phyloP scores from a whole-genome alignment of 1,140 invertebrate genomes.

The Sitobion miscanthi region DNA sequence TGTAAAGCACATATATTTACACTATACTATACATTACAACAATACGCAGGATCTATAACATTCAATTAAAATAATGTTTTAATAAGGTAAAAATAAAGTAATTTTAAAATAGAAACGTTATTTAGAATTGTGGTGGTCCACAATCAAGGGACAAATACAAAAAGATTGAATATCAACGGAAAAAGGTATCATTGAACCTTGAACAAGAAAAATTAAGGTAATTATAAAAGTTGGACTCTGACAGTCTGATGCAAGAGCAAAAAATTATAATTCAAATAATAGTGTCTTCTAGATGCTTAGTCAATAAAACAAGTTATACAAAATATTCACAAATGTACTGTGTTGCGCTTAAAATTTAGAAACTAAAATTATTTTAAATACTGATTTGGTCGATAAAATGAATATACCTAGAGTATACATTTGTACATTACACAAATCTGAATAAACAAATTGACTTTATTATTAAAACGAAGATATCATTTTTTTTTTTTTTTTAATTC shows the following conservation, averaged over 20 bases:
- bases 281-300: neutral
- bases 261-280: neutral
- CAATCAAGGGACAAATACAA: neutral
- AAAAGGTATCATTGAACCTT: neutral
- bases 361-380: neutral
- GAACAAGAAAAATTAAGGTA: neutral
- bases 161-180: neutral
- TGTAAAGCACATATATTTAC: neutral
- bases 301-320: neutral
- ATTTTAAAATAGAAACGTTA: neutral
- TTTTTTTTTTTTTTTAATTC: neutral
- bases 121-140: neutral
- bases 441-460: neutral
- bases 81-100: neutral
- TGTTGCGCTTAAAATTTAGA: neutral
- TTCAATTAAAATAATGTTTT: neutral
- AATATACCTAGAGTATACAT: neutral
- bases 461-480: neutral
- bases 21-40: neutral
- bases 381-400: neutral
- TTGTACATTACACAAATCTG: neutral
- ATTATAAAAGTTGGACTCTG: neutral
- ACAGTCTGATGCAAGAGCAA: neutral
- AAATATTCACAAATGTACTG: neutral
- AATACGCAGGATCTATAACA: neutral